Base-by-base conservation (phyloP, 2,797 vertebrate species). In the Parauchenoglanis punctatus region DNA sequence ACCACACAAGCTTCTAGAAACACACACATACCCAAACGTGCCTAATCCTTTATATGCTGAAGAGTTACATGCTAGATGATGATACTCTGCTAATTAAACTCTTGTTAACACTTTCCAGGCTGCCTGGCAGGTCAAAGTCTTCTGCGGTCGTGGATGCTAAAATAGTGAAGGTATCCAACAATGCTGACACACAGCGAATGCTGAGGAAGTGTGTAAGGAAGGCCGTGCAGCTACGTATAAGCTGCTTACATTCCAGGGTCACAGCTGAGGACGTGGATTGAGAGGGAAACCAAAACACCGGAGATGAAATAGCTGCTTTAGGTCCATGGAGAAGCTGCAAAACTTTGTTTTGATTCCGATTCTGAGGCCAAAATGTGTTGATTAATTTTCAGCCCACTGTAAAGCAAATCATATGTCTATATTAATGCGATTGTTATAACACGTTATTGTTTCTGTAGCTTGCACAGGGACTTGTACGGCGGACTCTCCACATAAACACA, bases 211-310 rank as follows among this genome's bases (percentile, higher is more conserved):
- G 67, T 90, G 84, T 76, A 54, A 70, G 35, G 13, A 89, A 28
- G 35, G 7, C 78, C 73, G 46, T 10, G 59, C 17, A 56, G 83
- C 31, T n/a, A 52, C 3, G 1, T 52, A 8, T 89, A 90, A 91
- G 85, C 88, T 89, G n/a, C 88, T 91, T 91, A 91, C 20, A 44
- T 77, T 65, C 72, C 70, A 77, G 83, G 87, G 77, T 85, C 87
- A 85, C 13, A 18, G 67, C 54, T 63, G 56, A 85, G 76, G 70
- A 82, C 46, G 18, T 2, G 18, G 83, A 87, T 49, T 23, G 81
- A 67, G 10, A 72, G 18, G 23, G 15, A 81, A 52, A 72, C 4
- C 7, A 25, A 76, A 58, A 59, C 68, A n/a, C 68, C 0, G 4
- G 31, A 18, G 20, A 28, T 72, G 11, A 72, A 70, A 46, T 3